Base-by-base conservation (phyloP, 2,113 vertebrate species). In the Petromus typicus region DNA sequence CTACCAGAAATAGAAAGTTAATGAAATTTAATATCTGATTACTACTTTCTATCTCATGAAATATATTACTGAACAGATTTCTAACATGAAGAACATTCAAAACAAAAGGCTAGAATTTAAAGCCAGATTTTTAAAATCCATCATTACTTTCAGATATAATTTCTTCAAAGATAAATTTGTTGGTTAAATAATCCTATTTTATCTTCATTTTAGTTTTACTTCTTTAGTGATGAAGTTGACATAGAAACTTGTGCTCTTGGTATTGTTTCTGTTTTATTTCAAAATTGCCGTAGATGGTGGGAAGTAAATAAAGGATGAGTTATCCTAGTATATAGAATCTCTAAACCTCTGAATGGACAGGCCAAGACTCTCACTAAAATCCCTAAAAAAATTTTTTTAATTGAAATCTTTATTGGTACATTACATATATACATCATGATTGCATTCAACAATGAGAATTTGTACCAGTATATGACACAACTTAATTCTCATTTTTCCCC, bases 21-120 rank as follows among this genome's bases (percentile, higher is more conserved):
- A 88, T 88, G 86, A 93, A 75, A 91, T 89, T 76, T 87, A 18
- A 75, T 89, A 86, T 90, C 45, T 88, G 78, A 66, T 89, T 89
- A 85, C 45, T 84, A 45, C 8, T 76, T 54, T 14, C 10, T 80
- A 45, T 75, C 80, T 81, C 37, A 56, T 66, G 48, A 89, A 89
- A 78, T 71, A 78, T 51, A 80, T 56, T 40, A 81, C n/a, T 89
- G 86, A 86, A 45, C 22, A 84, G 11, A 64, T 30, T 30, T 61
- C 90, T 76, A 63, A 71, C n/a, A 63, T 59, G 66, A 79, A 32
- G 64, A 81, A 76, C 69, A 87, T 34, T 16, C 4, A 75, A 87
- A 76, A 66, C 4, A 22, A 86, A 45, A 67, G 51, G 22, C 56
- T 32, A 86, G 67, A 66, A 83, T 83, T 94, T 90, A 83, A 90